phyloP scores from a whole-genome alignment of 2,888 invertebrate genomes.

The Ptychoptera albimana region DNA sequence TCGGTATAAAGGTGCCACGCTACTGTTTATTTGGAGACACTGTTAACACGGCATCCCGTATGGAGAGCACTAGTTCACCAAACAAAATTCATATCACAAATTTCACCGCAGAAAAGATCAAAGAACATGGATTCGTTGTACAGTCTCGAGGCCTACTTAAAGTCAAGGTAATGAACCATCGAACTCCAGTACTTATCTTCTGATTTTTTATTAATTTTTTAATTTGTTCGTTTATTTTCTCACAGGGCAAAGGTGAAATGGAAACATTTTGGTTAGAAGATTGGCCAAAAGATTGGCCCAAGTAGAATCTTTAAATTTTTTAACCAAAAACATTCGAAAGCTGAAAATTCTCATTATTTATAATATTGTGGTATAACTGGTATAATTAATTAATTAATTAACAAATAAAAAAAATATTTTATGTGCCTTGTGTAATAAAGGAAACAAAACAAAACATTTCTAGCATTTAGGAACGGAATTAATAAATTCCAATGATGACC shows the following conservation, averaged over 20 bases:
- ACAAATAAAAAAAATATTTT: too few species aligned
- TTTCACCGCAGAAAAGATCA: slow-evolving; percentile 48
- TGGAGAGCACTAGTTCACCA: slow-evolving; percentile 55
- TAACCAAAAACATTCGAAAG: too few species aligned
- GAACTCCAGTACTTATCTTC: neutral
- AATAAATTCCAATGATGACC: too few species aligned
- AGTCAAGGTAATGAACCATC: slow-evolving; percentile 55
- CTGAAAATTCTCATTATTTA: too few species aligned
- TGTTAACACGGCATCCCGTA: slow-evolving; percentile 80
- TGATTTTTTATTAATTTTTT: neutral
- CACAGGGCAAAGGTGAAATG: slow-evolving; percentile 77
- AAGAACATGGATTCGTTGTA: slow-evolving; percentile 45
- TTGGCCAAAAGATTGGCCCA: slow-evolving; percentile 29
- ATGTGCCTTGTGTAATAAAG: too few species aligned
- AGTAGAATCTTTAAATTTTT: too few species aligned
- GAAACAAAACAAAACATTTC: too few species aligned
- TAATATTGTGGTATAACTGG: too few species aligned
- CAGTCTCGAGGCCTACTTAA: slow-evolving; percentile 56
- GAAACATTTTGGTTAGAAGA: slow-evolving; percentile 64
- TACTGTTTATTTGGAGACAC: slow-evolving; percentile 86
- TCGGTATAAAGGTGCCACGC: slow-evolving; percentile 68
- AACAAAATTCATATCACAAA: slow-evolving; percentile 64
- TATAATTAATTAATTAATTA: too few species aligned
- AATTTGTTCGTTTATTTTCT: slow-evolving; percentile 1
- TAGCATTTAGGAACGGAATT: too few species aligned